Evolutionary conservation across 2,113 vertebrate species (phyloP).

Genomic region (Panurus biarmicus): DNA sequence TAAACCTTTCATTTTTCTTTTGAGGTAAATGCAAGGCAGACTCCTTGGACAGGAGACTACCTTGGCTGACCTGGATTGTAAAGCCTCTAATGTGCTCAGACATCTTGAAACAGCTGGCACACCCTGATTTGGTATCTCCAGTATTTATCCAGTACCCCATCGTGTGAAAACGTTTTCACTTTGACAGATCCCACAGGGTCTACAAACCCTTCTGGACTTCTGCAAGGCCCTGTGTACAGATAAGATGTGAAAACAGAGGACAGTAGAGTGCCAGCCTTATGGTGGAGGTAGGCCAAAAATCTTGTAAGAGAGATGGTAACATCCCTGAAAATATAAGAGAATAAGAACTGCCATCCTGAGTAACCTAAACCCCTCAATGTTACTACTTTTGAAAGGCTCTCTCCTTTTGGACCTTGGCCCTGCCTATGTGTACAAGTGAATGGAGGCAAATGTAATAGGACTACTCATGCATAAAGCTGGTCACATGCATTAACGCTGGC

Average conservation of each 20-base stretch:
- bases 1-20: not conserved
- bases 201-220: not conserved
- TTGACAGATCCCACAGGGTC: not conserved
- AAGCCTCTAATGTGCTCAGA: not conserved
- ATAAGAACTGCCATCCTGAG: not conserved
- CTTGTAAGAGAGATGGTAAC: not conserved
- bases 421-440: conserved; percentile 36
- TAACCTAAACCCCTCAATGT: not conserved
- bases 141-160: not conserved
- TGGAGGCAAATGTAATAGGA: conserved; percentile 40
- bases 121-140: not conserved
- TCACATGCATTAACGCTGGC: conserved; percentile 47
- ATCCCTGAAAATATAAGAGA: not conserved
- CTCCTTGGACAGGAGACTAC: not conserved
- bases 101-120: not conserved
- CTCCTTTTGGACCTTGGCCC: conserved; percentile 50
- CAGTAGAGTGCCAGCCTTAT: not conserved
- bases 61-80: not conserved
- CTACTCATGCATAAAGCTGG: conserved; percentile 58
- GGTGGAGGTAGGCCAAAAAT: not conserved
- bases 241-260: not conserved
- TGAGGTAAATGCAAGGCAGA: not conserved
- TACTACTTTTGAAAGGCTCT: conserved; percentile 33
- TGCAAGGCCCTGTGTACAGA: not conserved
- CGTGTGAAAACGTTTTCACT: not conserved